Evolutionary conservation across 2,797 vertebrate species (phyloP).

Genomic region (Halcyon smyrnensis): DNA sequence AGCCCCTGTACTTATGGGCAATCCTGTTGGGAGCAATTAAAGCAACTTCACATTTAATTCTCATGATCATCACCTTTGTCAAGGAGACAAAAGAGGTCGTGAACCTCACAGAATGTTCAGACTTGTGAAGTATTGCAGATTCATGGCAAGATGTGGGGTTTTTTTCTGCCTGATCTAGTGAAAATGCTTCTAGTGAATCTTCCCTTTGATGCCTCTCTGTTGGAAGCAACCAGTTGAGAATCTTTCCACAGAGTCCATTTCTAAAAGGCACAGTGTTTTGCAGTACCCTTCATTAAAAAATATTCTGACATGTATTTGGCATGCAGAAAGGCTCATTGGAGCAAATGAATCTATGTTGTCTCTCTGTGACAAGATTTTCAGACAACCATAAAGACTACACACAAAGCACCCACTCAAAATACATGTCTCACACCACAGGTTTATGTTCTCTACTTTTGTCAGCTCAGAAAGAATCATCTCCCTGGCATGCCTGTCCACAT

Average conservation of each 20-base stretch:
- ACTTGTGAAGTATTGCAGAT: not conserved
- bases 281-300: not conserved
- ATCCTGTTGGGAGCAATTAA: not conserved
- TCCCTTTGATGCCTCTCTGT: not conserved
- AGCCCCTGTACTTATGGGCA: not conserved
- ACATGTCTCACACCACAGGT: not conserved
- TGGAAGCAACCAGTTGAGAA: not conserved
- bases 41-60: not conserved
- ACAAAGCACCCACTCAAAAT: not conserved
- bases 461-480: not conserved
- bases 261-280: not conserved
- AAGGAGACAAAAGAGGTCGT: not conserved
- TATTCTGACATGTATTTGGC: not conserved
- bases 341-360: not conserved
- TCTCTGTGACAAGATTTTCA: not conserved
- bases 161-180: not conserved
- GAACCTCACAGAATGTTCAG: not conserved
- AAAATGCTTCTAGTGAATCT: not conserved
- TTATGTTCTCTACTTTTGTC: not conserved
- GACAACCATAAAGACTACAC: not conserved
- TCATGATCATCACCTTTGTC: not conserved
- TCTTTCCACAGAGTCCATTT: not conserved
- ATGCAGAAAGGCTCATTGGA: not conserved
- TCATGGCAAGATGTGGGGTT: not conserved
- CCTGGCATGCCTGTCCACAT: not conserved